Base-by-base conservation (phyloP, 2,888 invertebrate genomes). In the Scaptomyza caliginosa region DNA sequence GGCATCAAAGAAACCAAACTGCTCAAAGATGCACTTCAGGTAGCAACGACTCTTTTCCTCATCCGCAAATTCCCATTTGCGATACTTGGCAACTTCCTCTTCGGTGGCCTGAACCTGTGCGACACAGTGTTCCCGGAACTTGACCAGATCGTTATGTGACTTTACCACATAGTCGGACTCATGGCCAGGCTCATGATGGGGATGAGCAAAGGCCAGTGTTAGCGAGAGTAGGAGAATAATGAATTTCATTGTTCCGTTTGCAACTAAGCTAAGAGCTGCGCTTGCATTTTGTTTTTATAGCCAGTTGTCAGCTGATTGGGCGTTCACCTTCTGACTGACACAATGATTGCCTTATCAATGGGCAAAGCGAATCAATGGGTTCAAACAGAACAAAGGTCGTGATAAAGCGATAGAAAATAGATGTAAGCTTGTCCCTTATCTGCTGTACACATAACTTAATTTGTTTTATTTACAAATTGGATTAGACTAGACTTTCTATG, bases 31-130 rank as follows among this genome's bases (percentile, higher is more conserved):
- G 46, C 91, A 91, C 59, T 89, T 89, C 65, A 91, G 58, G 39
- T 91, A 91, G 74, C 90, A 90, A 28, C 74, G 89, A 8, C 89
- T 89, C 26, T 75, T 80, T 28, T 89, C 88, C 55, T 91, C 90
- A 50, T 91, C 88, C 2, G 86, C 80, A 45, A 84, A 91, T 6
- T 90, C 77, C 89, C 88, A 90, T 51, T 87, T 86, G 54, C 89
- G 89, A 68, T 81, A 91, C 56, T 91, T 89, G 48, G 85, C 89
- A 40, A 91, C 59, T 4, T 81, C 66, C 1, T 88, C 90, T 1
- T 74, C 74, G 4, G 89, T 67, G 28, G 90, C 76, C 2, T 77
- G 79, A 7, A 88, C 74, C 39, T 86, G 63, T 17, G 75, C 59
- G 16, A 74, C 75, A 57, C 92, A 91, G 0, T 79, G 67, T 0